phyloP scores from a whole-genome alignment of 2,888 invertebrate genomes.

The Eudasyphora cyanicolor region DNA sequence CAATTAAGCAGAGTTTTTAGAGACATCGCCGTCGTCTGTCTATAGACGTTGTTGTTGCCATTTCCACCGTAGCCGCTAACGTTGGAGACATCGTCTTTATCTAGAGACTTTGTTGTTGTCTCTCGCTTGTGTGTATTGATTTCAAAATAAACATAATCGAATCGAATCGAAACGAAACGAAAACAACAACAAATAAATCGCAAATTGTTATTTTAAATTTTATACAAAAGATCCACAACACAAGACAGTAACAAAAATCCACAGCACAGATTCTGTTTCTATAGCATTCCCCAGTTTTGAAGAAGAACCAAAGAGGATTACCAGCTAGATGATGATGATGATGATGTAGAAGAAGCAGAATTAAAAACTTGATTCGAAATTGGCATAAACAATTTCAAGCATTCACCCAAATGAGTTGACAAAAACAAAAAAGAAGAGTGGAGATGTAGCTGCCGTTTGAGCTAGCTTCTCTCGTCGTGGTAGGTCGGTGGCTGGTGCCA shows the following conservation, averaged over 20 bases:
- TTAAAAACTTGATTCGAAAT: conserved; percentile 24
- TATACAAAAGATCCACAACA: conserved; percentile 19
- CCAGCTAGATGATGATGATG: too few relatives aligned
- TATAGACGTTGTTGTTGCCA: background rate
- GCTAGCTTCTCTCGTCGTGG: too few relatives aligned
- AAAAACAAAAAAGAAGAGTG: background rate
- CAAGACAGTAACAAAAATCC: background rate
- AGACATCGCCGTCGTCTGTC: background rate
- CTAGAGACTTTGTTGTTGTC: too few relatives aligned
- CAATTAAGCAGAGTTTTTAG: conserved; percentile 31
- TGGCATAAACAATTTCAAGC: conserved; percentile 37
- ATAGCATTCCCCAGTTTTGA: background rate
- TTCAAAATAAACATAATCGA: conserved; percentile 32
- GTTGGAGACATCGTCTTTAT: background rate
- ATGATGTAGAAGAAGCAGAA: too few relatives aligned
- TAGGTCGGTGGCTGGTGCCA: background rate
- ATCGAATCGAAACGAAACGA: background rate
- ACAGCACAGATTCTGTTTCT: background rate
- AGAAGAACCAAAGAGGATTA: background rate
- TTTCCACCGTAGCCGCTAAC: background rate
- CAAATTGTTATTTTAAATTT: conserved; percentile 9
- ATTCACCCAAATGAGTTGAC: conserved; percentile 44
- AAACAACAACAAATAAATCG: conserved; percentile 9
- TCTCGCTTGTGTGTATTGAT: too few relatives aligned
- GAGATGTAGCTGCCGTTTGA: background rate